These are phyloP conservation scores for Ptilodon capucinus DNA, from an alignment of 2,888 invertebrate genomes.

Conservation along the genomic window DNA sequence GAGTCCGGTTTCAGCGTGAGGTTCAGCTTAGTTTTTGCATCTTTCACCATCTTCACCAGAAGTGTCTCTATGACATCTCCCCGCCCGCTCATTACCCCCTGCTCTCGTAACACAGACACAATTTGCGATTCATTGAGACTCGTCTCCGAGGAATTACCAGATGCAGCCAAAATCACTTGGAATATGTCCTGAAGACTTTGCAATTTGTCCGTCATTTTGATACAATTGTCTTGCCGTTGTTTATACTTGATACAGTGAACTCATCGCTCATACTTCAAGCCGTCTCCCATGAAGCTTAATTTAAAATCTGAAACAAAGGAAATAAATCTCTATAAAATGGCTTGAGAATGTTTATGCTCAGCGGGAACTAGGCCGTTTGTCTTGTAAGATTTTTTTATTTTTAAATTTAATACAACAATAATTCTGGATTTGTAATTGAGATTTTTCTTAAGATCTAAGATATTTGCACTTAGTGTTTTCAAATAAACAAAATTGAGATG, in stretches of 20 bases:
- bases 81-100: constrained; percentile 49
- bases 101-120: constrained; percentile 60
- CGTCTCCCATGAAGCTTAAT: constrained; percentile 5
- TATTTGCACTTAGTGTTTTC: too few species aligned
- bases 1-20: constrained; percentile 54
- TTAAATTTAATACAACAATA: constrained; percentile 9
- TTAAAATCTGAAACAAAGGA: constrained; percentile 28
- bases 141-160: constrained; percentile 63
- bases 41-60: constrained; percentile 64
- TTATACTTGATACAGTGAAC: constrained; percentile 2
- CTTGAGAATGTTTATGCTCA: constrained; percentile 3
- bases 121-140: constrained; percentile 68
- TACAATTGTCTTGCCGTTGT: constrained; percentile 3
- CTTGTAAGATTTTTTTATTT: constrained; percentile 3
- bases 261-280: constrained; percentile 16
- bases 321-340: constrained; percentile 12
- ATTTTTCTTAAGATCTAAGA: neutral
- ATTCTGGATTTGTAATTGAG: constrained; percentile 1
- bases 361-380: constrained; percentile 10
- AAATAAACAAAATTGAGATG: too few species aligned
- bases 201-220: constrained; percentile 68
- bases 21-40: constrained; percentile 60
- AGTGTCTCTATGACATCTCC: constrained; percentile 55
- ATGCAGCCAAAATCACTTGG: constrained; percentile 71
- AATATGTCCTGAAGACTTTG: constrained; percentile 69